Evolutionary conservation across 2,888 invertebrate genomes (phyloP).

Genomic region (Crepidodera aurea): DNA sequence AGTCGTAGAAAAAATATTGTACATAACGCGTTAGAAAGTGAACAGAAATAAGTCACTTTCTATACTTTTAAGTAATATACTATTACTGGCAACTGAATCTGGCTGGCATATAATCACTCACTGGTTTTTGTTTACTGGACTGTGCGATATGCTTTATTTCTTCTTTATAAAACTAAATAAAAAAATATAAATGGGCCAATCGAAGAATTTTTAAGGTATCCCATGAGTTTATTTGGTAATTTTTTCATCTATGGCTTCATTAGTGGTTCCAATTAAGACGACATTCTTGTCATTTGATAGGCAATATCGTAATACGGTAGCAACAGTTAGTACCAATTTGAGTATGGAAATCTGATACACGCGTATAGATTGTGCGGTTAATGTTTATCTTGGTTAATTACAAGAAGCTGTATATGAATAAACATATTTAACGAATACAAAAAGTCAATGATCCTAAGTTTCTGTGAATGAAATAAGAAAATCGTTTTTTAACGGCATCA

Average conservation of each 20-base stretch:
- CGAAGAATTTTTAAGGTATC: conserved; percentile 9
- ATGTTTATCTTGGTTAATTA: conserved; percentile 10
- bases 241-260: conserved; percentile 25
- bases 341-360: conserved; percentile 18
- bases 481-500: too few species aligned
- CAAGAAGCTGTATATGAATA: not conserved
- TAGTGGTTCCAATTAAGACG: conserved; percentile 19
- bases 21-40: too few species aligned
- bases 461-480: too few species aligned
- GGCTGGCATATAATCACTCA: too few species aligned
- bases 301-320: conserved; percentile 24
- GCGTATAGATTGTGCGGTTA: not conserved
- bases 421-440: not conserved
- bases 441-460: too few species aligned
- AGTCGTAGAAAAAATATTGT: too few species aligned
- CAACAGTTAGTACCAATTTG: conserved; percentile 18
- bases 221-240: conserved; percentile 9
- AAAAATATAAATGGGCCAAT: too few species aligned
- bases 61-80: too few species aligned
- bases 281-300: conserved; percentile 25
- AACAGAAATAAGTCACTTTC: too few species aligned
- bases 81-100: too few species aligned
- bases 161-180: too few species aligned
- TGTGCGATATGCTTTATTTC: not conserved
- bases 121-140: not conserved